Base-by-base conservation (phyloP, 2,888 invertebrate genomes). In the Danaus chrysippus region DNA sequence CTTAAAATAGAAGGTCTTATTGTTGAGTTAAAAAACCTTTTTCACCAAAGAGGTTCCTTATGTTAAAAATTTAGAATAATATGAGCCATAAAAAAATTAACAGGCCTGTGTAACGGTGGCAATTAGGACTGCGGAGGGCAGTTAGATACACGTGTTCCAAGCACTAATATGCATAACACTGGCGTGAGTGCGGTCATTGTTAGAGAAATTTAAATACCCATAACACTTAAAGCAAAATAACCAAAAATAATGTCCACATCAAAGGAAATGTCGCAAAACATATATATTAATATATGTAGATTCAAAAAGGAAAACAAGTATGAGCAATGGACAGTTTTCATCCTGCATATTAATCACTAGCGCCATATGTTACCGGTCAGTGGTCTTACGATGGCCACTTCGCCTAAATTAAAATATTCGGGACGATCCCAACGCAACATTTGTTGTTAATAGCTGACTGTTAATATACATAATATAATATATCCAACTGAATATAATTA, bases 291-390 rank as follows among this genome's bases (percentile, higher is more conserved):
- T 15, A 49, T 49, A 49, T 49, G 54, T 52, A 54, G 54, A 63
- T 64, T 73, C 74, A 77, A 75, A 78, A 81, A 81, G 82, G 72
- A 75, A 79, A 70, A 72, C 73, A 73, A 76, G 77, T 72, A 72
- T 67, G 71, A 68, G 65, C 64, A 68, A 65, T 74, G 73, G 72
- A 75, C 80, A 76, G 75, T 78, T 81, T 82, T 83, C 79, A 79
- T 77, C 79, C 79, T 78, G 88, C 86, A 89, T 89, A 88, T 88
- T 89, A 89, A 88, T 89, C 87, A 87, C 79, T 67, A 69, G 73
- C 81, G 76, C 78, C 87, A 87, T 83, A 79, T 87, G 86, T 71
- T 68, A 77, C 73, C 63, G 73, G 71, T 66, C 72, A 69, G 65
- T 68, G 74, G 68, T 71, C 73, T 71, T 70, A 66, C 68, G 63